Percentiles rank a stretch among this genome's conserved stretches.
phyloP scores from a whole-genome alignment of 2,113 vertebrate genomes.

The Crocuta crocuta region DNA sequence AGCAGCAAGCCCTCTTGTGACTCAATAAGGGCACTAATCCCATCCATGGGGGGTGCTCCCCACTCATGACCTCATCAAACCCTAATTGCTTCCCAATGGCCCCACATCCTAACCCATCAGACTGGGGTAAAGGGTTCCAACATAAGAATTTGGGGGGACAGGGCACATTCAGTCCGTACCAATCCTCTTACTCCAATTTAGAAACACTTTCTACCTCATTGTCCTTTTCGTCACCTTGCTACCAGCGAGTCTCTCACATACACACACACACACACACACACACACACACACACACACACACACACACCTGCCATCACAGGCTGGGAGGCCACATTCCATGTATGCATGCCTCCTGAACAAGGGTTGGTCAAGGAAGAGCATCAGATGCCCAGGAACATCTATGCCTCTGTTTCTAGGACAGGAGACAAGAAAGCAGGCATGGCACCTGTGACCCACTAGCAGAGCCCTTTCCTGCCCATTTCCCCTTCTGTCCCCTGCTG shows the following conservation, averaged over 20 bases:
- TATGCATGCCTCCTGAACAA: not conserved
- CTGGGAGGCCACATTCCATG: not conserved
- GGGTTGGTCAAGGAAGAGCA: not conserved
- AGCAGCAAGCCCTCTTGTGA: not conserved
- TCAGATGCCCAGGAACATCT: not conserved
- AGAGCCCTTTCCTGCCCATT: not conserved
- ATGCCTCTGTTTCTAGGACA: not conserved
- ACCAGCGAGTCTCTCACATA: not conserved
- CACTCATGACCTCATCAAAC: not conserved
- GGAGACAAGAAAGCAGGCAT: not conserved
- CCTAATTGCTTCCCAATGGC: not conserved
- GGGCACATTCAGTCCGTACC: not conserved
- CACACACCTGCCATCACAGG: too few relatives aligned
- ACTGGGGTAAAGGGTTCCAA: not conserved
- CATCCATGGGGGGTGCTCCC: not conserved
- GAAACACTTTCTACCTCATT: not conserved
- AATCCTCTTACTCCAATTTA: not conserved
- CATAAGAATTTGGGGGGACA: not conserved
- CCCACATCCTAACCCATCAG: not conserved
- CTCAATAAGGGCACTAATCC: not conserved
- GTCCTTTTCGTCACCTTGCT: not conserved
- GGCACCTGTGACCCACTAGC: not conserved
- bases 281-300: not conserved
- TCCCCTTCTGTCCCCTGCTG: not conserved
- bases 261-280: not conserved